Conservation (phyloP, 2,797 vertebrate species). For the Brotula barbata region DNA sequence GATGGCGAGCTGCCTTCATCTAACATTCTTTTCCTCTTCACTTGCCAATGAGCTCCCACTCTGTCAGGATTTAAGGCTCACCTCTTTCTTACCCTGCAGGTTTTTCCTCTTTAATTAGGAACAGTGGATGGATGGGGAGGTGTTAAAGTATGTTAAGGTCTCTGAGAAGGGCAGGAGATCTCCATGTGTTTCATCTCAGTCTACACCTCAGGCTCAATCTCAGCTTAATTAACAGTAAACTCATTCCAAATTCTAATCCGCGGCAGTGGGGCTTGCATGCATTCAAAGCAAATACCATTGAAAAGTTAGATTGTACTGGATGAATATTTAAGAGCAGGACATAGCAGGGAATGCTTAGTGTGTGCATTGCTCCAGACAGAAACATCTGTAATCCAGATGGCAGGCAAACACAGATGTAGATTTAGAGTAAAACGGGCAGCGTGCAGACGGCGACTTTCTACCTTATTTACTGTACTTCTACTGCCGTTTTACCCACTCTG, state of each 20-base stretch:
- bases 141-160: slow-evolving; percentile 61
- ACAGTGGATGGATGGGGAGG: slow-evolving; percentile 56
- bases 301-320: slow-evolving; percentile 13
- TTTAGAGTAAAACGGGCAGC: slow-evolving; percentile 19
- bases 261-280: not conserved
- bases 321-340: slow-evolving; percentile 5
- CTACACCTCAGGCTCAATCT: slow-evolving; percentile 48
- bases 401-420: slow-evolving; percentile 26
- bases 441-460: slow-evolving; percentile 11
- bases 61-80: slow-evolving; percentile 26
- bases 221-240: slow-evolving; percentile 49
- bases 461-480: not conserved
- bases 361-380: slow-evolving; percentile 18
- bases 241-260: too few relatives aligned
- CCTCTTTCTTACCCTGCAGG: slow-evolving; percentile 43
- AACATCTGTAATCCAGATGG: slow-evolving; percentile 53
- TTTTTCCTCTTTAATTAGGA: slow-evolving; percentile 67
- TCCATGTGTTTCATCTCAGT: slow-evolving; percentile 42
- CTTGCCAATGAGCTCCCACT: slow-evolving; percentile 23
- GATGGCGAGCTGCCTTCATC: slow-evolving; percentile 27
- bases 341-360: slow-evolving; percentile 37
- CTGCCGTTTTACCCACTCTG: not conserved
- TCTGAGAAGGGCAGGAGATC: slow-evolving; percentile 59
- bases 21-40: slow-evolving; percentile 24
- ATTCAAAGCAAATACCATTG: slow-evolving; percentile 41